Evolutionary conservation across 1,140 invertebrate species (phyloP).

Genomic region (Pemphigus obesinymphae): DNA sequence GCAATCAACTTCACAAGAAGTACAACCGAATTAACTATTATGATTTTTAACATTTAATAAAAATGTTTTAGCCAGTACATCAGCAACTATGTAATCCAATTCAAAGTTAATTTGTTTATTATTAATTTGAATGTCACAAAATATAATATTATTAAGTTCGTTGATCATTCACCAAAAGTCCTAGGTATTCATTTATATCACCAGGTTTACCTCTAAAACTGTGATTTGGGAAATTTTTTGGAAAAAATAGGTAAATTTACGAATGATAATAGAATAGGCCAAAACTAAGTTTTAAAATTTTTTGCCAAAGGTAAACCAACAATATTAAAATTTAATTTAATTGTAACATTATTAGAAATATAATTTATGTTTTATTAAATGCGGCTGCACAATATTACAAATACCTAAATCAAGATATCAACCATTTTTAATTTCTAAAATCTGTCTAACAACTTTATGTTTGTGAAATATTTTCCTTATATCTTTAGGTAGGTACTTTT

Average conservation of each 20-base stretch:
- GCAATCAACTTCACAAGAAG: neutral
- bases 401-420: neutral
- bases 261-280: neutral
- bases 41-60: neutral
- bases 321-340: neutral
- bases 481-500: neutral
- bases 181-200: neutral
- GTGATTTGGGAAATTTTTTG: neutral
- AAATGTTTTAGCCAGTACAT: neutral
- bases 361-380: neutral
- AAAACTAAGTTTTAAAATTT: neutral
- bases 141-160: neutral
- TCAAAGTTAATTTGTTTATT: neutral
- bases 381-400: neutral
- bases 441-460: neutral
- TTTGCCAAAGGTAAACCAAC: neutral
- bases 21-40: neutral
- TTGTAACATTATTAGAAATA: no score
- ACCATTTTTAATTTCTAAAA: constrained; percentile 56
- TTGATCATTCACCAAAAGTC: neutral
- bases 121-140: neutral
- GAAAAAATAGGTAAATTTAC: neutral
- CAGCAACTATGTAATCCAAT: neutral
- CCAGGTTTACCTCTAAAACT: neutral
- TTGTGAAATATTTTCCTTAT: neutral